Base-by-base conservation (phyloP, 1,140 invertebrate genomes). In the Myzus persicae region DNA sequence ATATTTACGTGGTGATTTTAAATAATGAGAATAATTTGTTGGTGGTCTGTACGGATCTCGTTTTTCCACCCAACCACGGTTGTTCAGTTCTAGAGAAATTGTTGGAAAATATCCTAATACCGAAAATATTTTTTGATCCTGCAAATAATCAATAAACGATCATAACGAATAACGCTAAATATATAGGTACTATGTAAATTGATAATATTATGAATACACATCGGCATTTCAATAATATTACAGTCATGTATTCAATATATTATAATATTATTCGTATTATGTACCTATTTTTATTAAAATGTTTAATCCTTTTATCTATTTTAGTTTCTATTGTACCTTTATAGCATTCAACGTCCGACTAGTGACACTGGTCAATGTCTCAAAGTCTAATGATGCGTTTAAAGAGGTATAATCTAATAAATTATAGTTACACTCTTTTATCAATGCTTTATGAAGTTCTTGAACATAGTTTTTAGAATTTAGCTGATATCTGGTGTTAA, bases 51-150 rank as follows among this genome's bases (percentile, higher is more conserved):
- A 22, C 85, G 90, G 93, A 93, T 94, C 93, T 42, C 92, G 93
- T 51, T 94, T 94, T 84, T 94, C 94, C 14, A 94, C 93, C 94
- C 94, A 94, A 24, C 94, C 94, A 31, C 94, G 90, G 24, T 93
- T 87, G 88, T 93, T 94, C 4, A 94, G 76, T 2, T 94, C 94
- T 59, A 94, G 93, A 40, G 94, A 93, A 40, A 94, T 94, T 24
- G 94, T 94, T 9, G 94, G 94, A 92, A 94, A 94, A 67, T 94
- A 94, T 36, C 94, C 94, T 38, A 94, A 88, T 40, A 94, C 94
- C 2, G 94, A 94, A 91, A 94, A 94, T 42, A 94, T 94, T 93
- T 94, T 94, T 59, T 94, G 93, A 40, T 59, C 93, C 93, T 93
- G 14, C 38, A 76, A 31, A n/a, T 6, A 76, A n/a, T 76, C 3